Evolutionary conservation across 2,888 invertebrate species (phyloP).

Genomic region (Catocala fraxini): DNA sequence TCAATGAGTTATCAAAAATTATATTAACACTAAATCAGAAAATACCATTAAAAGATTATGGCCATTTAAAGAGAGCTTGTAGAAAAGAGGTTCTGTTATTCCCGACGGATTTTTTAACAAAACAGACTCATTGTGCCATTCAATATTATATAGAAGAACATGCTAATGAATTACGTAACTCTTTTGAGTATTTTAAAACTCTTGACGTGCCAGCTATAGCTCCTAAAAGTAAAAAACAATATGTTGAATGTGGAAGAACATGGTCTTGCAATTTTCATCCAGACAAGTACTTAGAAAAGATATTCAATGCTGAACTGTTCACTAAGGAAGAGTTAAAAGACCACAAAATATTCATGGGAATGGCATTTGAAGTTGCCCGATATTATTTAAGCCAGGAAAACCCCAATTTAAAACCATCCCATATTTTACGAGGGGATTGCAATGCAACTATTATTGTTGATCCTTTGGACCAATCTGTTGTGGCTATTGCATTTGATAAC

Average conservation of each 20-base stretch:
- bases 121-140: constrained; percentile 67
- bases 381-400: constrained; percentile 54
- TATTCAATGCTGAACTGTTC: constrained; percentile 89
- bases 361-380: constrained; percentile 86
- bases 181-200: constrained; percentile 84
- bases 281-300: constrained; percentile 90
- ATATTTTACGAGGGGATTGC: constrained; percentile 42
- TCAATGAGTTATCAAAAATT: constrained; percentile 88
- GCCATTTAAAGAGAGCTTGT: constrained; percentile 92
- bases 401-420: constrained; percentile 25
- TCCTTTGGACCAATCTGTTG: constrained; percentile 88
- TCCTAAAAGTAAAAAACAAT: constrained; percentile 91
- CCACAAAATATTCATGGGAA: constrained; percentile 88
- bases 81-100: constrained; percentile 88
- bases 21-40: constrained; percentile 88
- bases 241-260: constrained; percentile 84
- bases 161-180: constrained; percentile 79
- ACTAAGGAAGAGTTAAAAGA: constrained; percentile 76
- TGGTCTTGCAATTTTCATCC: constrained; percentile 97
- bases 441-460: constrained; percentile 90
- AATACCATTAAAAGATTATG: constrained; percentile 88
- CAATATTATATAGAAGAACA: constrained; percentile 73
- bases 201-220: constrained; percentile 87
- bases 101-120: constrained; percentile 64
- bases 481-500: constrained; percentile 90